Evolutionary conservation across 2,888 invertebrate species (phyloP).

Genomic region (Adelphocoris suturalis): DNA sequence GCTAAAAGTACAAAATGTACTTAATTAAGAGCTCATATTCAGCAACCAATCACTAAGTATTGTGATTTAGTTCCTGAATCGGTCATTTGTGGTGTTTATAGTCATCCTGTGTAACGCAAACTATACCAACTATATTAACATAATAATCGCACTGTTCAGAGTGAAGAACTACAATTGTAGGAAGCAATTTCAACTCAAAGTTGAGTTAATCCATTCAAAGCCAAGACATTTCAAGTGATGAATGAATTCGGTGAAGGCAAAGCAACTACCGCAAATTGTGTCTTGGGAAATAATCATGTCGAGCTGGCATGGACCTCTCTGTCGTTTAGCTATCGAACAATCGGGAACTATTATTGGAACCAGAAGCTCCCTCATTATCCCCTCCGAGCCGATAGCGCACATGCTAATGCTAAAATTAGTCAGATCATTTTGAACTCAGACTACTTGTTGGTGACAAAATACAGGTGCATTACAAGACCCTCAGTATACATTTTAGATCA

Average conservation of each 20-base stretch:
- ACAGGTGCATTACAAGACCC: neutral
- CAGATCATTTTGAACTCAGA: neutral
- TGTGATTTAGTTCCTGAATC: too few species aligned
- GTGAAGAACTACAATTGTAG: too few species aligned
- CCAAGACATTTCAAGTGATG: neutral
- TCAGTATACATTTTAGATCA: too few species aligned
- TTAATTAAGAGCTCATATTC: too few species aligned
- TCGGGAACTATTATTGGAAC: conserved; percentile 47
- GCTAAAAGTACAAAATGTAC: too few species aligned
- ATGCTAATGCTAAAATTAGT: neutral
- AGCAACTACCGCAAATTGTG: neutral
- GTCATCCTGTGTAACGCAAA: too few species aligned
- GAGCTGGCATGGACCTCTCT: neutral
- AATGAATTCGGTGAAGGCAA: neutral
- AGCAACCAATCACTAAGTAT: too few species aligned
- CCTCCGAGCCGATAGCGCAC: conserved; percentile 31
- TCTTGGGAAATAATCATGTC: neutral
- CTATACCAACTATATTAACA: too few species aligned
- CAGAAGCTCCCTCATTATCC: conserved; percentile 29
- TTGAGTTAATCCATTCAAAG: too few species aligned
- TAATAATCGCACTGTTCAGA: too few species aligned
- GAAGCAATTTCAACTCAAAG: too few species aligned
- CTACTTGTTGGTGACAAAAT: neutral
- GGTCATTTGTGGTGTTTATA: too few species aligned
- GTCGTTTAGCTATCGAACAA: conserved; percentile 44